Percentiles rank a stretch among this genome's conserved stretches.
Evolutionary conservation across 2,797 vertebrate genomes (phyloP).

Genomic region (Australoheros facetus): DNA sequence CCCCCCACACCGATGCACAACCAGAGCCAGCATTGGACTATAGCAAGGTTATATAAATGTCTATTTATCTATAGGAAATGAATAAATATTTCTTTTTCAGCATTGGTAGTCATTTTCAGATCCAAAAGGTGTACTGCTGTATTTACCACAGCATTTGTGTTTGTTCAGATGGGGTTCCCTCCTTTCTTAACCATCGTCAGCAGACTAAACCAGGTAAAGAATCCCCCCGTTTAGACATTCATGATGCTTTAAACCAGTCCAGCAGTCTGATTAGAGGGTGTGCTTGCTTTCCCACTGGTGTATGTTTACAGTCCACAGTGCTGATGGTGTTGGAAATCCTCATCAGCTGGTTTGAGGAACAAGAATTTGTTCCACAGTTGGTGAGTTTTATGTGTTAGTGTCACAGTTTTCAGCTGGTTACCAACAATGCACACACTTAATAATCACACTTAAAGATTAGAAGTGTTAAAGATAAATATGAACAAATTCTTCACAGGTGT

Average conservation of each 20-base stretch:
- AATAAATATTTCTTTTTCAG: not conserved
- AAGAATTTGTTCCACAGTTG: conserved; percentile 83
- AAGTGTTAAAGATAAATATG: not conserved
- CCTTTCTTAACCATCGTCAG: conserved; percentile 95
- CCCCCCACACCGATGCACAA: conserved; percentile 62
- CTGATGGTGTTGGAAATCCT: conserved; percentile 90
- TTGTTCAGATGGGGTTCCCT: conserved; percentile 90
- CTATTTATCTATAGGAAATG: not conserved
- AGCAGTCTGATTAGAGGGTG: not conserved
- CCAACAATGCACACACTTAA: fast-evolving
- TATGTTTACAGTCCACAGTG: conserved; percentile 84
- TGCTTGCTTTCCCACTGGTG: conserved; percentile 6
- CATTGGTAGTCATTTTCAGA: not conserved
- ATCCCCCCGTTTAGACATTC: not conserved
- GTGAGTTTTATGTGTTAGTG: conserved; percentile 58
- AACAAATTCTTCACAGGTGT: not conserved
- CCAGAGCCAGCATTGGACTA: conserved; percentile 87
- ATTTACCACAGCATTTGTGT: not conserved
- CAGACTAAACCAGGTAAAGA: conserved; percentile 92
- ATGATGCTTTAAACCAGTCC: not conserved
- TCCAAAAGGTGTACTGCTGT: not conserved
- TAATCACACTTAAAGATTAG: not conserved
- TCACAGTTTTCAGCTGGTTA: not conserved
- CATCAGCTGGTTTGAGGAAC: conserved; percentile 91
- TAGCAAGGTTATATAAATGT: conserved; percentile 76